These are phyloP conservation scores for Penaeus indicus DNA, from an alignment of 1,140 invertebrate species.

Conservation along the genomic window DNA sequence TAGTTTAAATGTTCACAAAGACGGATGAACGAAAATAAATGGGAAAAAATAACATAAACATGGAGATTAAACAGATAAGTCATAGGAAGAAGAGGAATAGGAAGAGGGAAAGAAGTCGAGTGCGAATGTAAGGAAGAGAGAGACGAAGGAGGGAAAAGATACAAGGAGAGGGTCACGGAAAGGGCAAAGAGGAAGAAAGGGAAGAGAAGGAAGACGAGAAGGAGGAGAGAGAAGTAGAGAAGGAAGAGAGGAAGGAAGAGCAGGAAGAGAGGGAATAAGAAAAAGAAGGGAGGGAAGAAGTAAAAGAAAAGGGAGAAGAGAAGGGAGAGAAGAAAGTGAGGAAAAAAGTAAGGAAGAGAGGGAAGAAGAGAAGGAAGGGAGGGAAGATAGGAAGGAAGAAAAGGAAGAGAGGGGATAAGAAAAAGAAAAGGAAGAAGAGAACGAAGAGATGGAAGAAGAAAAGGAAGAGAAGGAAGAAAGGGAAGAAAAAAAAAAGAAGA, in stretches of 20 bases:
- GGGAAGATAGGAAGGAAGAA: not conserved
- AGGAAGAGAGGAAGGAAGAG: not conserved
- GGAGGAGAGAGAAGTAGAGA: not conserved
- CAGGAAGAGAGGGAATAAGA: not conserved
- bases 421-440: not conserved
- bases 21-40: no score
- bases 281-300: not conserved
- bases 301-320: not conserved
- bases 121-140: slow-evolving; percentile 5
- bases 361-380: not conserved
- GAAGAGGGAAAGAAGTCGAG: no score
- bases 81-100: no score
- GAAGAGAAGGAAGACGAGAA: not conserved
- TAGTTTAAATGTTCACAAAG: no score
- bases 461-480: not conserved
- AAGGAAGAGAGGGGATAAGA: not conserved
- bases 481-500: not conserved
- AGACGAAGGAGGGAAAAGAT: not conserved
- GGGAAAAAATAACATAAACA: no score
- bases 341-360: not conserved
- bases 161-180: not conserved
- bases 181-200: not conserved
- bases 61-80: no score
- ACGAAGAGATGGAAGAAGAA: not conserved
- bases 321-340: not conserved